Evolutionary conservation across 2,888 invertebrate genomes (phyloP), one percentile per base, ranked within the genome.

Genomic region (Ellobium chinense): DNA sequence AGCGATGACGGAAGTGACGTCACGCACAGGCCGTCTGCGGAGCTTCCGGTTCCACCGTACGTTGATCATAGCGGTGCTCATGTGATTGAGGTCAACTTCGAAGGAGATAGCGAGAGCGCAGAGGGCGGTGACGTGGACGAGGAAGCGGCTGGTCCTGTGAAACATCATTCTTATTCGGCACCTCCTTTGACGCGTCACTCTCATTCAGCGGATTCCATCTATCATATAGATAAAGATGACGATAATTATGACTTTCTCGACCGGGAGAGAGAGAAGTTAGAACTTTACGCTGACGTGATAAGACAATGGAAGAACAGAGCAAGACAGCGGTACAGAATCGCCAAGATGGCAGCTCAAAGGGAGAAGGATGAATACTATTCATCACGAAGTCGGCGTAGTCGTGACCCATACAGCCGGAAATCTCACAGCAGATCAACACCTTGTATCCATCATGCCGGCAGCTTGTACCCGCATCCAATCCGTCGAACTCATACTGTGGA

Each of bases 281-380:
- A 60, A 2, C 4, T 58, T 34, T 58, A 56, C n/a, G 29, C 18
- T 21, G 14, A 36, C 12, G n/a, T 56, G n/a, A 4, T 58, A 5
- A n/a, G 60, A n/a, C n/a, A 58, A 27, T 60, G 60, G 73, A 73
- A 56, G 34, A 34, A 73, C 29, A 60, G 58, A n/a, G 58, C 36
- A 14, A 29, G 36, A 7, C 58, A 56, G 27, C 27, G 36, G 18
- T 60, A 56, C 36, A 29, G n/a, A 36, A 21, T 36, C 31, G 27
- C 66, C 12, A 39, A 29, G 2, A 9, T 56, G 21, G 31, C 21
- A 34, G 56, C 54, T 36, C 34, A 68, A 56, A 65, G 24, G 29
- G 46, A 75, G 46, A 27, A 39, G 14, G 34, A 34, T n/a, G 56
- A 31, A n/a, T n/a, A 29, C n/a, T 56, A 29, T 34, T 56, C 56